Evolutionary conservation across 2,113 vertebrate genomes (phyloP).

Genomic region (Prunella fulvescens): DNA sequence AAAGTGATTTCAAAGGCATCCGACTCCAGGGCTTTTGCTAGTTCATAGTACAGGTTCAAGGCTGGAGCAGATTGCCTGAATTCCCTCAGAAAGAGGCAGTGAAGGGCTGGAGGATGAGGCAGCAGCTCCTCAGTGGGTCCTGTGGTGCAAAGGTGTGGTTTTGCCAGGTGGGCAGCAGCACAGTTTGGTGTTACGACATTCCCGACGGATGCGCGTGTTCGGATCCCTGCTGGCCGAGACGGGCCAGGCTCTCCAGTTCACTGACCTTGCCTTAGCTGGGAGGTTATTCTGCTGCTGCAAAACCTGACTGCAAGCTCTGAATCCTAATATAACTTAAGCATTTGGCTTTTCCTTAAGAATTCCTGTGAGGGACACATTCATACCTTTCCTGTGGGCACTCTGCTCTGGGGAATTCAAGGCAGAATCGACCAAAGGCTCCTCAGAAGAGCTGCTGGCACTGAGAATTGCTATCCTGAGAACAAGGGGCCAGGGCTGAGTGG

Average conservation of each 20-base stretch:
- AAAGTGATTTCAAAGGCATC: constrained; percentile 44
- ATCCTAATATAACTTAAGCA: not conserved
- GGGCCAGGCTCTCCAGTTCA: fast-evolving
- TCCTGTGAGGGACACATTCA: not conserved
- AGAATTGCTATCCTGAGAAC: not conserved
- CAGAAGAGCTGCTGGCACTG: not conserved
- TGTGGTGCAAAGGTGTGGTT: not conserved
- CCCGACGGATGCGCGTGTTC: not conserved
- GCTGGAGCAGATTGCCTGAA: not conserved
- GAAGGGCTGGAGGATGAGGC: not conserved
- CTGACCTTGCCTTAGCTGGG: not conserved
- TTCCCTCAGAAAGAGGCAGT: not conserved
- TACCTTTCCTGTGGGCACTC: not conserved
- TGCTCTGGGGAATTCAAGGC: not conserved
- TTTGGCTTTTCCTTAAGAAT: not conserved
- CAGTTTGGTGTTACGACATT: not conserved
- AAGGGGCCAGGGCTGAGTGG: not conserved
- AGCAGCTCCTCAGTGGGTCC: not conserved
- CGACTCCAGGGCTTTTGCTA: not conserved
- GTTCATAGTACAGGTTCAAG: not conserved
- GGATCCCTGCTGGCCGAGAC: not conserved
- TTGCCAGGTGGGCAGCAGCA: fast-evolving
- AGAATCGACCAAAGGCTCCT: not conserved
- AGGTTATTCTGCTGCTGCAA: not conserved
- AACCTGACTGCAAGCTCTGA: not conserved